Base-by-base conservation (phyloP, 1,140 invertebrate genomes). In the Leptinotarsa undecemlineata region DNA sequence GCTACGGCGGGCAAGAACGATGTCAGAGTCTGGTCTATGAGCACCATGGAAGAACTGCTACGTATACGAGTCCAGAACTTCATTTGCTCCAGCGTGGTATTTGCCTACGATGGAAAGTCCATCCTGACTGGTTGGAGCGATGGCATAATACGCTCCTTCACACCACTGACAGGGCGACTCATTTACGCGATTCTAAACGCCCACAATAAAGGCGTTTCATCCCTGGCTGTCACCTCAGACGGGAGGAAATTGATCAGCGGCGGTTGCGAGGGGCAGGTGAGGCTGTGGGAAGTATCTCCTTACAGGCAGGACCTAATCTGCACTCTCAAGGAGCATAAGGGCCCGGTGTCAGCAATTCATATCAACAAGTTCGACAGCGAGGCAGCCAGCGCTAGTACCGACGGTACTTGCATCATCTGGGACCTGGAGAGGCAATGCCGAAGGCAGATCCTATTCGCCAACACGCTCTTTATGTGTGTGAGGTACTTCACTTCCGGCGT, bases 351-450 rank as follows among this genome's bases (percentile, higher is more conserved):
- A 0, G 91, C 91, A 14, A 90, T 98, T 75, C 89, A 93, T 64
- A 90, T 97, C 63, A 92, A 92, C 47, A 88, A 88, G 19, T 89
- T 92, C 79, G 90, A 95, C 81, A 89, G 89, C 1, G 92, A 95
- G 84, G 93, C 95, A 2, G 92, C 96, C 1, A 96, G 94, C 79
- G 93, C 95, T 0, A 94, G 94, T 66, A 92, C 90, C 0, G 96
- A 98, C 87, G 96, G 96, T 20, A 94, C 94, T 6, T 96, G 94
- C 79, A 95, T 98, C 73, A 92, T 98, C 74, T 98, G 96, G 96
- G 92, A 96, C 81, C 87, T 96, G 4, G 86, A 88, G 89, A 92
- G 86, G 83, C 74, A 82, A 79, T 88, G 87, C 0, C 88, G 95
- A 19, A 92, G 92, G 17, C 92, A 95, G 82, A 92, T 96, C 69